Conservation (phyloP, 2,797 vertebrate genomes). For the Vespertilio murinus region DNA sequence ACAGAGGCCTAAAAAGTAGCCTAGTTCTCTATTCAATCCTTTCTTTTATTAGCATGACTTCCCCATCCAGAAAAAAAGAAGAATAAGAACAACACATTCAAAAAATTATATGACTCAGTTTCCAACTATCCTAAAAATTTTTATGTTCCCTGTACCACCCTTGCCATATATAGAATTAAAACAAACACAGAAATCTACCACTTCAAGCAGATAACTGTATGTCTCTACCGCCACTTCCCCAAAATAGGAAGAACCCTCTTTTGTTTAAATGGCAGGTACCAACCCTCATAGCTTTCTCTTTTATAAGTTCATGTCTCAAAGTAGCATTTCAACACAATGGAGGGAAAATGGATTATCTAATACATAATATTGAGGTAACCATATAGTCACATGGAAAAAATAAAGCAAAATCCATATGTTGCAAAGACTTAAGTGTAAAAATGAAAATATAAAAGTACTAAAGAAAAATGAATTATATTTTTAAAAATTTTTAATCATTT, state of each 20-base stretch:
- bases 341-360: background rate
- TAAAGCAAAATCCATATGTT: background rate
- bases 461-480: background rate
- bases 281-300: background rate
- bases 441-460: background rate
- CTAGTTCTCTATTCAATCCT: background rate
- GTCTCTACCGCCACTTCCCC: background rate
- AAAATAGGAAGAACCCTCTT: background rate
- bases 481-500: background rate
- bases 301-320: background rate
- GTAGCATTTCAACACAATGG: background rate
- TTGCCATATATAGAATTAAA: background rate
- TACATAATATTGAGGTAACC: background rate
- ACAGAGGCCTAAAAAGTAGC: background rate
- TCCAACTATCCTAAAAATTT: slow-evolving; percentile 31
- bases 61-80: background rate
- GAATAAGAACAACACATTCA: too few species aligned
- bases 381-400: background rate
- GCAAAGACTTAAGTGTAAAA: slow-evolving; percentile 7
- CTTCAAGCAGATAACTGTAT: background rate
- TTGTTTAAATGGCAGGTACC: background rate
- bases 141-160: background rate
- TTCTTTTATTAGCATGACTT: background rate
- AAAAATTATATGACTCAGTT: background rate
- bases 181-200: background rate